phyloP scores from a whole-genome alignment of 2,113 vertebrate genomes.

The Condylura cristata region DNA sequence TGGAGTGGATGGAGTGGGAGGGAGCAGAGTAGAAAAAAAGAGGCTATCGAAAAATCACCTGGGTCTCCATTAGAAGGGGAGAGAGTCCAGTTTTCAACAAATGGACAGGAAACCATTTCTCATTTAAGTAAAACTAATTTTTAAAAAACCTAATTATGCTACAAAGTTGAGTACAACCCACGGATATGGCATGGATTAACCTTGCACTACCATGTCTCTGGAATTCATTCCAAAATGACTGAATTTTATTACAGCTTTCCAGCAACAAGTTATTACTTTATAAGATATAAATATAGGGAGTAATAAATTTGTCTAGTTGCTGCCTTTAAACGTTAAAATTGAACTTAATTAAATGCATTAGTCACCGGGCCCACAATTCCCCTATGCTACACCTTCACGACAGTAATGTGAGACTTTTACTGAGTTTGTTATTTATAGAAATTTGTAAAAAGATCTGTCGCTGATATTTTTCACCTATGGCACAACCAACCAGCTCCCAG shows the following conservation, averaged over 20 bases:
- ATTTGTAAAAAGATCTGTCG: neutral
- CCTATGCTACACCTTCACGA: neutral
- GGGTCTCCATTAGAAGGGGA: neutral
- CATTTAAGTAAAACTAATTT: constrained; percentile 30
- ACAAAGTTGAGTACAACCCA: neutral
- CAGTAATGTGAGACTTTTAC: constrained; percentile 9
- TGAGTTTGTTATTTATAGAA: constrained; percentile 26
- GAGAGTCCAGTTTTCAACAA: neutral
- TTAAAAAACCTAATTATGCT: neutral
- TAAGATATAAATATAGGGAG: constrained; percentile 54
- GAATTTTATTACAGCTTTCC: neutral
- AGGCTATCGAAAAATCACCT: neutral
- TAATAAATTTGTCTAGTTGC: constrained; percentile 44
- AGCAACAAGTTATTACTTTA: constrained; percentile 10
- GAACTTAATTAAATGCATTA: constrained; percentile 59
- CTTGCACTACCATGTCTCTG: neutral
- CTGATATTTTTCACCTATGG: constrained; percentile 13
- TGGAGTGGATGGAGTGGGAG: neutral
- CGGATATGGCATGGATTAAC: neutral
- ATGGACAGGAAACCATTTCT: neutral
- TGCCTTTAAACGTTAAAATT: constrained; percentile 28
- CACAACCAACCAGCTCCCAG: neutral
- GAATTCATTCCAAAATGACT: constrained; percentile 21
- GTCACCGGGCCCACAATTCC: neutral
- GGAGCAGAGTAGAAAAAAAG: neutral